Evolutionary conservation across 2,888 invertebrate genomes (phyloP), one percentile per base, ranked within the genome.

Genomic region (Leptothorax acervorum): DNA sequence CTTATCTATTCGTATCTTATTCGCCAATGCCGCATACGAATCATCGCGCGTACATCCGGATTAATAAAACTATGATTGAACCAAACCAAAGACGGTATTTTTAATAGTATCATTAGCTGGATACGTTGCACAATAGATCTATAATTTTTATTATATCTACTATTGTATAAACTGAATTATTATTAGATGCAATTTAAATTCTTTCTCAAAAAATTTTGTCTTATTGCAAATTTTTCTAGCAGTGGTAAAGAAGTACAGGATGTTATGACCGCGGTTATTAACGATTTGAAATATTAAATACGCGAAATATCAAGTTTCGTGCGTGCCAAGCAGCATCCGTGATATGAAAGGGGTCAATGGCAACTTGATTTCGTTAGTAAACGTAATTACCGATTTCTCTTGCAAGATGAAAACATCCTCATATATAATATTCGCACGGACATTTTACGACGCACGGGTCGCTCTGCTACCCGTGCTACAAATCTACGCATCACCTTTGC

Each of bases 361-460:
- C 74, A 39, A 81, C 39, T 48, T 28, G 79, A 79, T 79, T 81
- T 73, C 75, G 39, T 62, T 81, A 51, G 28, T 81, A 79, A 78
- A 68, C 12, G 35, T 60, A 81, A 81, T 73, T 71, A 73, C 31
- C 35, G 79, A 60, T 79, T 81, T 81, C 79, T 81, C 23, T 39
- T 12, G 60, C 48, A 48, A 73, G 45, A 53, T 8, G 48, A 78
- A 60, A 73, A 60, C 74, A 48, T 73, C 3, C 18, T 81, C n/a
- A 12, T 73, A n/a, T 60, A n/a, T 60, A 51, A 62, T 39, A 48
- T 48, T 71, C 35, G 23, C 3, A 3, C 23, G 57, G 42, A 39
- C 23, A 31, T 81, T 81, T 81, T 79, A 81, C 60, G 60, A 81
- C 23, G 2, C 8, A 45, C 48, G 12, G 48, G 28, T 79, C 23